Percentiles rank a stretch among this genome's conserved stretches.
These are phyloP conservation scores for Burhinus bistriatus DNA, from an alignment of 2,113 vertebrate genomes.

Conservation along the genomic window DNA sequence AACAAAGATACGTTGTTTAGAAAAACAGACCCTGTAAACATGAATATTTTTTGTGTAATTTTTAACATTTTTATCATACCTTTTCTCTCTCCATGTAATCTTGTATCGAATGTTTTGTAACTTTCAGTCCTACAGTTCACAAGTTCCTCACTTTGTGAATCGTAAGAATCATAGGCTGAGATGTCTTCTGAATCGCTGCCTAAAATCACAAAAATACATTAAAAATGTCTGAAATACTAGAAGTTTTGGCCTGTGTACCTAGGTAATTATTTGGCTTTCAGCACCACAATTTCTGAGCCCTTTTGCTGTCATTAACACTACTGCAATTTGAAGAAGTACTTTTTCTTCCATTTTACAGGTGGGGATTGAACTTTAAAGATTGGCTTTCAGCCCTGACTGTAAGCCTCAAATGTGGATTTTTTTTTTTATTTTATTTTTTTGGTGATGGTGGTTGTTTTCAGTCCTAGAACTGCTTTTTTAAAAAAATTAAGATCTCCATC, in stretches of 20 bases:
- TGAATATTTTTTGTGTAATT: background rate
- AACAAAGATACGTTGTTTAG: background rate
- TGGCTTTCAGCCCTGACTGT: background rate
- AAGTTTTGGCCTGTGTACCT: background rate
- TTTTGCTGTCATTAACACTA: background rate
- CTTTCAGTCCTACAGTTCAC: background rate
- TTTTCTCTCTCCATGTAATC: background rate
- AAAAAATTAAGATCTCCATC: background rate
- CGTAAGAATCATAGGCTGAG: background rate
- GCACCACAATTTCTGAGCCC: background rate
- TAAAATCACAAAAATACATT: conserved; percentile 15
- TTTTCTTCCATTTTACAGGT: background rate
- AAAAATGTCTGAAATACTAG: background rate
- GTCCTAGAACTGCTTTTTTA: background rate
- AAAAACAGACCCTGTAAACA: background rate
- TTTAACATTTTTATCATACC: background rate
- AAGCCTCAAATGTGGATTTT: background rate
- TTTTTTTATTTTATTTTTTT: background rate
- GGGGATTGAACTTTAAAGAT: background rate
- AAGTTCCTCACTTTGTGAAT: background rate
- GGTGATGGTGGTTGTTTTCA: background rate
- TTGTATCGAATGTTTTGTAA: background rate
- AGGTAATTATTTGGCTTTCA: background rate
- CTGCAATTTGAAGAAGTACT: background rate
- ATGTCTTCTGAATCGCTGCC: conserved; percentile 40